A percentile compares a stretch with the other conserved stretches of the same genome.
Conservation (phyloP, 2,113 vertebrate species). For the Pagrus major region DNA sequence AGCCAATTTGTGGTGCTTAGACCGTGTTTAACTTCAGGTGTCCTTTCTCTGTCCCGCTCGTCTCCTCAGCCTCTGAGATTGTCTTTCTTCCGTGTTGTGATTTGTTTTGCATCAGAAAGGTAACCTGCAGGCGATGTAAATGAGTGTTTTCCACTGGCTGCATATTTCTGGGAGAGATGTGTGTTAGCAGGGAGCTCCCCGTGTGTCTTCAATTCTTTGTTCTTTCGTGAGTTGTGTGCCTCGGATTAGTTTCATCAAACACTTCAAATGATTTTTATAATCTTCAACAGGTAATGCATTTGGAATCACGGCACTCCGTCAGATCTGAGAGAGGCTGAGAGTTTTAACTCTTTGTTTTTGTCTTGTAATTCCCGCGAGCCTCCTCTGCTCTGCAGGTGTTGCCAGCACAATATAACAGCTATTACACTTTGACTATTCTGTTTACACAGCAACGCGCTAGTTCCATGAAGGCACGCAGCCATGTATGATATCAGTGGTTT, state of each 20-base stretch:
- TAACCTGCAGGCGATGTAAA: slow-evolving; percentile 6
- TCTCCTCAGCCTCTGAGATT: background rate
- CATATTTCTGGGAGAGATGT: slow-evolving; percentile 36
- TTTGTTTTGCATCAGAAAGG: slow-evolving; percentile 14
- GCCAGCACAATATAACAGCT: slow-evolving; percentile 28
- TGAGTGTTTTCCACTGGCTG: slow-evolving; percentile 18
- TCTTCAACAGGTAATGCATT: slow-evolving; percentile 16
- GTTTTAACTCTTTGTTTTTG: slow-evolving; percentile 23
- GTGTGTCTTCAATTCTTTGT: slow-evolving; percentile 17
- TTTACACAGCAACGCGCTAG: slow-evolving; percentile 11
- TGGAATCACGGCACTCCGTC: background rate
- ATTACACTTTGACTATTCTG: slow-evolving; percentile 15
- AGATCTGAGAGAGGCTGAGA: background rate
- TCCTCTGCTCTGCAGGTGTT: slow-evolving; percentile 22
- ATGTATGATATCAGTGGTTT: background rate
- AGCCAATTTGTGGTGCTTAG: slow-evolving; percentile 60
- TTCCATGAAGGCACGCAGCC: background rate
- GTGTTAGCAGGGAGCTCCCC: background rate
- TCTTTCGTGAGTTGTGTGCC: background rate
- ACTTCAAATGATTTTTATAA: slow-evolving; percentile 2
- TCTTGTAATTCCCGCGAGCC: slow-evolving; percentile 32
- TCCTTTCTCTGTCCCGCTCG: slow-evolving; percentile 4
- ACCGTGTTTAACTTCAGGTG: slow-evolving; percentile 49
- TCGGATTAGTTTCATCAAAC: slow-evolving; percentile 41
- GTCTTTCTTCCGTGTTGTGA: background rate